Evolutionary conservation across 2,113 vertebrate species (phyloP).

Genomic region (Silurus asotus): DNA sequence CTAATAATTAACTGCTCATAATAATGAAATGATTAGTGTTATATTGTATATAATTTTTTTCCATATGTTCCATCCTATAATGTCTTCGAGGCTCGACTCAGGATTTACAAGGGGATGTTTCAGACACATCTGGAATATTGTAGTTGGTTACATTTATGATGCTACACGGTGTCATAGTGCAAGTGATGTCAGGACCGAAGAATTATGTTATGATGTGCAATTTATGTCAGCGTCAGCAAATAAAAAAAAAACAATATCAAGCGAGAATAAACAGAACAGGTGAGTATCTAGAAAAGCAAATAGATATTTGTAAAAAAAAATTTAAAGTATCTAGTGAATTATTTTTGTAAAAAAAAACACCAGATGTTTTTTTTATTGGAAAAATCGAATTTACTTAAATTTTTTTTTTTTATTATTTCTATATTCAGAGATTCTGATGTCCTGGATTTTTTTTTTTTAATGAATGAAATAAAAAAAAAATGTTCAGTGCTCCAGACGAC

Average conservation of each 20-base stretch:
- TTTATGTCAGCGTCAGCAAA: not conserved
- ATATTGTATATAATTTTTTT: not conserved
- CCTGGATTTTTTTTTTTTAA: too few species aligned
- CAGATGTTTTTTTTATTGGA: too few species aligned
- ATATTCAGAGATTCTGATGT: too few species aligned
- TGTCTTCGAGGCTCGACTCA: not conserved
- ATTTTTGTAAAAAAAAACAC: too few species aligned
- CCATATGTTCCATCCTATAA: not conserved
- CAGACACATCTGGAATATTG: not conserved
- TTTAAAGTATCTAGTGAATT: too few species aligned
- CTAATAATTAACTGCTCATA: not conserved
- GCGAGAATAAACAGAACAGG: not conserved
- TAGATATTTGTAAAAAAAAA: too few species aligned
- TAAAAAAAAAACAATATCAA: not conserved
- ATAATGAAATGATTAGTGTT: not conserved
- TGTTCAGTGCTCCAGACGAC: too few species aligned
- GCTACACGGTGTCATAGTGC: not conserved
- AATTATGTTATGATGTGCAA: not conserved
- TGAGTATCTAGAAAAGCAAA: not conserved
- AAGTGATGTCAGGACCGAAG: not conserved
- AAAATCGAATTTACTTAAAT: too few species aligned
- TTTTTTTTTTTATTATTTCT: too few species aligned
- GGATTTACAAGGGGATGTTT: not conserved
- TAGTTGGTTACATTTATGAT: not conserved
- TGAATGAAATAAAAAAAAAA: too few species aligned